These are phyloP conservation scores for Drosophila sturtevanti DNA, from an alignment of 1,140 invertebrate species.

Conservation along the genomic window DNA sequence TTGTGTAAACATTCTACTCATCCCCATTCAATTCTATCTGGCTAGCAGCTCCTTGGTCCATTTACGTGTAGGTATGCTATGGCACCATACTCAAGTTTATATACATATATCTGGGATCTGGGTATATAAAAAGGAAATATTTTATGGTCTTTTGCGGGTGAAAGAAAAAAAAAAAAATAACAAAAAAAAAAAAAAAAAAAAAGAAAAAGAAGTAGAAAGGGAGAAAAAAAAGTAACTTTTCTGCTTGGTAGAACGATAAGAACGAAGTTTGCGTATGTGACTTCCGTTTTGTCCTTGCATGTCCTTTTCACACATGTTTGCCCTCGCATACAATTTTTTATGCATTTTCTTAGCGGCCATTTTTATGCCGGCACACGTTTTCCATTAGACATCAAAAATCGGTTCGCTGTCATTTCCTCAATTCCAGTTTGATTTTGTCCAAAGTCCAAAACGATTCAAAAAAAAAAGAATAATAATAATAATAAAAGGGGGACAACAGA, in stretches of 20 bases:
- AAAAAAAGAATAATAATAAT: background rate
- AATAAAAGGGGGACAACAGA: background rate
- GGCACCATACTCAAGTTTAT: slow-evolving; percentile 40
- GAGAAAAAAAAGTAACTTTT: slow-evolving; percentile 70
- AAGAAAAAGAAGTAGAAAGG: background rate
- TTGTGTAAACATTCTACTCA: slow-evolving; percentile 69
- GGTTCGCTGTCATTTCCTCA: slow-evolving; percentile 57
- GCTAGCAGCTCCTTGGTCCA: slow-evolving; percentile 26
- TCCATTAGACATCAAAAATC: slow-evolving; percentile 77
- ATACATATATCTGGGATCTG: slow-evolving; percentile 22
- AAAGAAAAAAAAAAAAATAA: background rate
- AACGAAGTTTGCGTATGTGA: slow-evolving; percentile 65
- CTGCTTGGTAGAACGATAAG: slow-evolving; percentile 51
- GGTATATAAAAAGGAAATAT: slow-evolving; percentile 65
- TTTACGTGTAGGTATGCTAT: slow-evolving; percentile 69
- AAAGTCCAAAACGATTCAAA: slow-evolving; percentile 20
- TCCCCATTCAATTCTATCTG: slow-evolving; percentile 16
- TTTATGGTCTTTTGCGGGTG: slow-evolving; percentile 66
- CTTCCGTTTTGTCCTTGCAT: slow-evolving; percentile 78
- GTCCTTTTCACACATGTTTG: slow-evolving; percentile 48
- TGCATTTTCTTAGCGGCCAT: slow-evolving; percentile 82
- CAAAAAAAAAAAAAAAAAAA: slow-evolving; percentile 36
- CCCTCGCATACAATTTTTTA: slow-evolving; percentile 61
- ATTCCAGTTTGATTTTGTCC: slow-evolving; percentile 31
- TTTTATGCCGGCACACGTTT: slow-evolving; percentile 82